A percentile compares a stretch with the other conserved stretches of the same genome.
phyloP scores from a whole-genome alignment of 64 coral and sea anemone species.

The Hydrozoanthus tunicans region DNA sequence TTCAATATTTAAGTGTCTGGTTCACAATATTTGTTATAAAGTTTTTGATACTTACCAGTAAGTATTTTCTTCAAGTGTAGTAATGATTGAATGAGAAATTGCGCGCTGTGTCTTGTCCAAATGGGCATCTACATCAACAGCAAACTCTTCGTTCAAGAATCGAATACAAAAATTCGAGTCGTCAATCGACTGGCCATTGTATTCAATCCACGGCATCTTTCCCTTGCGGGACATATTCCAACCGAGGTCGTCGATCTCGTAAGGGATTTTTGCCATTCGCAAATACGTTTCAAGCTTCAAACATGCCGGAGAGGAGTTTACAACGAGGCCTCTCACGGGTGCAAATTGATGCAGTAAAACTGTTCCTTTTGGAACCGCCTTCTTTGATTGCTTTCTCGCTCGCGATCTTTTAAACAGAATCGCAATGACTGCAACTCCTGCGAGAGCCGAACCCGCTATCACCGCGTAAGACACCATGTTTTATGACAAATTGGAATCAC shows the following conservation, averaged over 20 bases:
- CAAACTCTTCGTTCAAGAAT: not conserved
- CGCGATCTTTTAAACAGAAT: not conserved
- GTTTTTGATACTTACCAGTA: not conserved
- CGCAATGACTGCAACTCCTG: slow-evolving; percentile 7
- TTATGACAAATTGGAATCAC: too few relatives aligned
- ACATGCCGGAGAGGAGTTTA: not conserved
- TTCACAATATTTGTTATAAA: not conserved
- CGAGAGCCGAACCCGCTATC: not conserved
- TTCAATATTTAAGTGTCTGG: not conserved
- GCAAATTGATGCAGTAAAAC: slow-evolving; percentile 11
- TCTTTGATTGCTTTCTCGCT: slow-evolving; percentile 3
- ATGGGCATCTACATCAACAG: not conserved
- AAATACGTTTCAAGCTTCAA: slow-evolving; percentile 31
- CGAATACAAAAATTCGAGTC: slow-evolving; percentile 30
- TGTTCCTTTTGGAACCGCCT: slow-evolving; percentile 12
- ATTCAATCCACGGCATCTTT: slow-evolving; percentile 32
- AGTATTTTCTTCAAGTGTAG: not conserved
- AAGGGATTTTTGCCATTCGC: slow-evolving; percentile 28
- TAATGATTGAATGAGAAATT: not conserved
- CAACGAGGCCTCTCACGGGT: not conserved
- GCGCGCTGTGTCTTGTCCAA: not conserved
- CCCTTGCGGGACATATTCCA: not conserved
- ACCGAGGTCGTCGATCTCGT: not conserved
- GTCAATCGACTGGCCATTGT: not conserved
- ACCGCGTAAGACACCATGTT: not conserved